Percentiles rank a stretch among this genome's conserved stretches.
phyloP scores from a whole-genome alignment of 2,888 invertebrate genomes.

The Trichopria drosophilae region DNA sequence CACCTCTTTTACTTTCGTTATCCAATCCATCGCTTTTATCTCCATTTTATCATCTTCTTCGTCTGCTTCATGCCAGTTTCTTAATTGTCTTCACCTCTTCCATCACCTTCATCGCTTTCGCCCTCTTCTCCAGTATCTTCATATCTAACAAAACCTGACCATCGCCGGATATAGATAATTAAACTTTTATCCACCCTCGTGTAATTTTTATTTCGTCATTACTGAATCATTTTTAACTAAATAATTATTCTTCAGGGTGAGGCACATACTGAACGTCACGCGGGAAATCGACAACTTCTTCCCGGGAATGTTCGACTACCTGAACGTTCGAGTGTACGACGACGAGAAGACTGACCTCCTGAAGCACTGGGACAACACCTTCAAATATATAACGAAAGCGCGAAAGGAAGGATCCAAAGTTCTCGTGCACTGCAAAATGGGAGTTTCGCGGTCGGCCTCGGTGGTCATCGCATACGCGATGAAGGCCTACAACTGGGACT shows the following conservation, averaged over 20 bases:
- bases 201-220: no score
- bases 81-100: neutral
- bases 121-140: no score
- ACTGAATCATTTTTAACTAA: neutral
- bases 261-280: slow-evolving; percentile 96
- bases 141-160: no score
- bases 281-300: slow-evolving; percentile 99
- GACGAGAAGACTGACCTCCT: slow-evolving; percentile 95
- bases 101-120: no score
- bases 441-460: slow-evolving; percentile 95
- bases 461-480: slow-evolving; percentile 98
- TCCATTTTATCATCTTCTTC: no score
- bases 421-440: slow-evolving; percentile 99
- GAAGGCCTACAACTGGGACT: slow-evolving; percentile 95
- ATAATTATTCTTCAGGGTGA: slow-evolving; percentile 70
- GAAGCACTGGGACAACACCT: slow-evolving; percentile 97
- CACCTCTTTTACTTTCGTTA: no score
- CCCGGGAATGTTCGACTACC: slow-evolving; percentile 93
- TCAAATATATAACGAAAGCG: slow-evolving; percentile 93
- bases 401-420: slow-evolving; percentile 89
- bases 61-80: no score
- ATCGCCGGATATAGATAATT: no score
- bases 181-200: no score
- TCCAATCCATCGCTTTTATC: no score
- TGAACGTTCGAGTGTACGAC: slow-evolving; percentile 95